Evolutionary conservation across 2,113 vertebrate species (phyloP).

Genomic region (Pluvialis apricaria): DNA sequence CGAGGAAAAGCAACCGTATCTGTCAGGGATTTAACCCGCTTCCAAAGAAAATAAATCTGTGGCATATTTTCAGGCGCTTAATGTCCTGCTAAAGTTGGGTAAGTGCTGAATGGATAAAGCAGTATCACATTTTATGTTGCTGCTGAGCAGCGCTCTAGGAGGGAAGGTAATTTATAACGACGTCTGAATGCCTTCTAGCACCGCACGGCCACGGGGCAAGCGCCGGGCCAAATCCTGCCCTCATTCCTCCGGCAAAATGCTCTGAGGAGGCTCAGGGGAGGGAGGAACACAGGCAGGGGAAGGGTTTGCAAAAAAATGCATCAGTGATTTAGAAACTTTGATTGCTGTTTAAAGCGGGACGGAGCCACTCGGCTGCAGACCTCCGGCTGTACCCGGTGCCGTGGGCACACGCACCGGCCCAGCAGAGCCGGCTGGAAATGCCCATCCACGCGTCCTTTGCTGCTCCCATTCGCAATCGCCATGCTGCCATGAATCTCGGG

Average conservation of each 20-base stretch:
- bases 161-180: not conserved
- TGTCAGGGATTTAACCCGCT: slow-evolving; percentile 6
- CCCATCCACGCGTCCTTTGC: not conserved
- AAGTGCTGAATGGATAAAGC: slow-evolving; percentile 56
- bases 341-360: not conserved
- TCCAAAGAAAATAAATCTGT: slow-evolving; percentile 42
- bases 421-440: not conserved
- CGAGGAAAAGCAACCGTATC: not conserved
- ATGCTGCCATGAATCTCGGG: accelerated
- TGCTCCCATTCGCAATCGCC: not conserved
- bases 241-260: not conserved
- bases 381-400: accelerated
- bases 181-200: not conserved
- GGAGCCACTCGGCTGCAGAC: not conserved
- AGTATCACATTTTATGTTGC: slow-evolving; percentile 10
- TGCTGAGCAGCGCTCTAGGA: not conserved
- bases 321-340: not conserved
- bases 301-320: not conserved
- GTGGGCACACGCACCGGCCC: accelerated
- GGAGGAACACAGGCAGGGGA: not conserved
- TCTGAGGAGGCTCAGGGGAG: not conserved
- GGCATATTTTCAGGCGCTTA: slow-evolving; percentile 21
- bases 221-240: not conserved
- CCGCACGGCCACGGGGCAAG: accelerated
- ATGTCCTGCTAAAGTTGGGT: slow-evolving; percentile 43